Base-by-base conservation (phyloP, 2,888 invertebrate species). In the Caenorhabditis sp. region DNA sequence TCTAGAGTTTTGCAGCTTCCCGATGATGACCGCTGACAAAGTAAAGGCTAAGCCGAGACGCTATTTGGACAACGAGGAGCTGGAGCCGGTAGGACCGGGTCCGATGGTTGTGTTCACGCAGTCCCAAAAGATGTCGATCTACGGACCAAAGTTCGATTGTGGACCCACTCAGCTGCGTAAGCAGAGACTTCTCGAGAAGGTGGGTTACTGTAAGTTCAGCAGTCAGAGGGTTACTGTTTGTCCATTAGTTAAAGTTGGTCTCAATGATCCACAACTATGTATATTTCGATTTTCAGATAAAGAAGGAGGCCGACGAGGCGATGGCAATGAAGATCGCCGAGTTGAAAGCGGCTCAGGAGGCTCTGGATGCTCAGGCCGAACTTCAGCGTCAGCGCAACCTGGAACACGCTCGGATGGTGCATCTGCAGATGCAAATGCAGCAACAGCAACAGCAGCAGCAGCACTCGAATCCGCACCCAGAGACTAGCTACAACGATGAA, bases 41-140 rank as follows among this genome's bases (percentile, higher is more conserved):
- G 27, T 32, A 13, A 26, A 13, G 9, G 20, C 11, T 20, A 17
- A 17, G 9, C 30, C 9, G 22, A 43, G 35, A 37, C 45, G 55
- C 2, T n/a, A n/a, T 5, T 27, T 46, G 7, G 41, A 52, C 9
- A 15, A 26, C n/a, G 68, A 70, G n/a, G 70, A 70, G 0, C 22
- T 59, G 37, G 53, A 53, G 20, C 52, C 41, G 20, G 53, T 50
- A 6, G 70, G 70, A 15, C 15, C 52, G 3, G 52, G 59, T 20
- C 70, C 70, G 6, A 13, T 37, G 6, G 52, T 70, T 2, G 70
- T 70, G 1, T 7, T 52, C 22, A 70, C 41, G 20, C 30, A 59
- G 24, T 70, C 70, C 0, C 32, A 22, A 1, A 70, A 70, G 13
- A 70, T 70, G 70, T 70, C 70, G 2, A 70, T 70, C 27, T 70